Evolutionary conservation across 2,113 vertebrate species (phyloP), one percentile per base, ranked within the genome.

Genomic region (Phycodurus eques): DNA sequence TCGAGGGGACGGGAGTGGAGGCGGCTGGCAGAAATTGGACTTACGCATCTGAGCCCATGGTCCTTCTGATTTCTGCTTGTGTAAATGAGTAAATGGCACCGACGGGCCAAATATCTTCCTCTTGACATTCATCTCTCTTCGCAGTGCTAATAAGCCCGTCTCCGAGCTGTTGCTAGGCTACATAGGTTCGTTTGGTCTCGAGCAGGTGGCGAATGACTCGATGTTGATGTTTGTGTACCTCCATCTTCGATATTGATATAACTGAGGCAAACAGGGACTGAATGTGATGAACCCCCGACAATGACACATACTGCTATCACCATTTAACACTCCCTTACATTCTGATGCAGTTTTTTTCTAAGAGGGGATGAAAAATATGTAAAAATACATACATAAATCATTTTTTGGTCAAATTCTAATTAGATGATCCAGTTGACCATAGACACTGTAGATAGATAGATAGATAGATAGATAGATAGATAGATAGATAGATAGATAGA

Each of bases 151-250:
- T 87, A 88, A 79, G 80, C 80, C 72, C 31, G 33, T 74, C 78
- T 80, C 60, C 0, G 22, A 79, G 82, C 82, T 86, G 89, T 91
- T 91, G 90, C 90, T 88, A 90, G 86, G 89, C 81, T 85, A 90
- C 89, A 76, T 73, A 46, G 67, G 44, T 66, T 27, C 2, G 39
- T 47, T 49, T 27, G 14, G 22, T 47, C 13, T 66, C 73, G 46
- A 56, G 72, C 85, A 79, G 73, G 80, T 79, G 77, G 76, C 71
- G 78, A 80, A 82, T 86, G 63, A 66, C 42, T 46, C 20, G 20
- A 47, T 43, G 62, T 64, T 64, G 63, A 46, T 44, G 46, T 69
- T 2, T 68, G 35, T 43, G 33, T 20, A 5, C 56, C 14, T 68
- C 31, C 14, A 35, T 61, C 44, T 47, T 47, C 3, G 42, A 31